These are phyloP conservation scores for Clanis bilineata DNA, from an alignment of 2,888 invertebrate species.

Conservation along the genomic window DNA sequence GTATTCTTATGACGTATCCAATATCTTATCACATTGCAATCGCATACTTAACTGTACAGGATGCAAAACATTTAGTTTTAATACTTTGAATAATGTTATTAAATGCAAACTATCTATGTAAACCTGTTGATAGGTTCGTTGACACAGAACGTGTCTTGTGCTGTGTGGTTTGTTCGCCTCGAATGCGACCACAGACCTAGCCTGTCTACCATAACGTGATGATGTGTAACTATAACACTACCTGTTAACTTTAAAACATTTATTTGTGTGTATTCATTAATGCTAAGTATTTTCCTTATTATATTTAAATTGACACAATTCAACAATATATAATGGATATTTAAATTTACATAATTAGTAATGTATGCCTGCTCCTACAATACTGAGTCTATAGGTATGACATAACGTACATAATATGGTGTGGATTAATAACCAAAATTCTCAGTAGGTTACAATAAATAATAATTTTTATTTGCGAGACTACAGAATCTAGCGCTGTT, in stretches of 20 bases:
- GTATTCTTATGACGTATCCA: not conserved
- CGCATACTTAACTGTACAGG: not conserved
- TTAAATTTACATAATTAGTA: not conserved
- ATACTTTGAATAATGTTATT: constrained; percentile 11
- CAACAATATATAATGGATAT: too few relatives aligned
- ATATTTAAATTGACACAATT: too few relatives aligned
- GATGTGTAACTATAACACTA: not conserved
- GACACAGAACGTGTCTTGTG: constrained; percentile 40
- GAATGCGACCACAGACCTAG: not conserved
- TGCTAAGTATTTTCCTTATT: not conserved
- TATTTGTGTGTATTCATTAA: not conserved
- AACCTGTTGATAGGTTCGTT: constrained; percentile 60
- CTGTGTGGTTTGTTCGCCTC: constrained; percentile 31
- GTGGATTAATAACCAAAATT: too few relatives aligned
- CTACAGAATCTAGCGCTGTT: too few relatives aligned
- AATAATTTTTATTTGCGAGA: too few relatives aligned
- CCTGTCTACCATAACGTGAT: not conserved
- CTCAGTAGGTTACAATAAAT: too few relatives aligned
- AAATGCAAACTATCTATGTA: constrained; percentile 36
- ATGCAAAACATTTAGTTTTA: constrained; percentile 4
- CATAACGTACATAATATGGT: too few relatives aligned
- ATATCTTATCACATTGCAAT: not conserved
- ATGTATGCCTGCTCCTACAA: not conserved
- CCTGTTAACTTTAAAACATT: not conserved
- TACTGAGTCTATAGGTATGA: too few relatives aligned